These are phyloP conservation scores for Crenuchus spilurus DNA, from an alignment of 2,797 vertebrate genomes.

Conservation along the genomic window DNA sequence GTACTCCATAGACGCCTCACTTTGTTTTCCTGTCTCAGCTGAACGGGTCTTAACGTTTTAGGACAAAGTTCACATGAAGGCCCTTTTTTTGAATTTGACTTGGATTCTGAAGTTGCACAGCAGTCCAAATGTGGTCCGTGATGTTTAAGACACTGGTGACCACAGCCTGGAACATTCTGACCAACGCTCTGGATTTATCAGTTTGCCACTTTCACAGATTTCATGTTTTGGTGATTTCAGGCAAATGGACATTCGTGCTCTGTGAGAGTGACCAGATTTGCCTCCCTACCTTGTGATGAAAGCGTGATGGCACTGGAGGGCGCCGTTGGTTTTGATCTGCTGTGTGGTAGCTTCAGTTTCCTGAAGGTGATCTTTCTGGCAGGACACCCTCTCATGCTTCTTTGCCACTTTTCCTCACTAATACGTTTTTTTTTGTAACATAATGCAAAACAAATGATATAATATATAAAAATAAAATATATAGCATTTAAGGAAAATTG, in stretches of 20 bases:
- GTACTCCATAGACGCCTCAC: neutral
- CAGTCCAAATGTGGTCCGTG: neutral
- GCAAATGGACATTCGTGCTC: neutral
- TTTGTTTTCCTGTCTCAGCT: neutral
- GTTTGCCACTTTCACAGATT: neutral
- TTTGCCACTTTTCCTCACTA: constrained; percentile 38
- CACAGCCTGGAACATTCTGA: neutral
- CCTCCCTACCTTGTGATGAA: constrained; percentile 1
- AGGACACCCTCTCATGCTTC: constrained; percentile 57
- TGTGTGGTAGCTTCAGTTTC: constrained; percentile 43
- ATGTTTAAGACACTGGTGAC: neutral
- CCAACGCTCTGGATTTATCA: neutral
- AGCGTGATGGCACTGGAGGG: constrained; percentile 54
- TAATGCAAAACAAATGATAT: constrained; percentile 71
- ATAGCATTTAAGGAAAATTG: constrained; percentile 78
- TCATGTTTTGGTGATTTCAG: neutral
- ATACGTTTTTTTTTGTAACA: constrained; percentile 72
- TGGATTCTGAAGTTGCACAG: neutral
- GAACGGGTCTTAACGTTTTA: neutral
- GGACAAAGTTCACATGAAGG: neutral
- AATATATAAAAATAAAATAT: constrained; percentile 81
- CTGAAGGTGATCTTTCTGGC: constrained; percentile 29
- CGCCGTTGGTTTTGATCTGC: constrained; percentile 50
- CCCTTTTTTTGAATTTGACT: neutral
- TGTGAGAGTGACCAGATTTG: neutral